Evolutionary conservation across 2,888 invertebrate species (phyloP).

Genomic region (Stictocephala bisonia): DNA sequence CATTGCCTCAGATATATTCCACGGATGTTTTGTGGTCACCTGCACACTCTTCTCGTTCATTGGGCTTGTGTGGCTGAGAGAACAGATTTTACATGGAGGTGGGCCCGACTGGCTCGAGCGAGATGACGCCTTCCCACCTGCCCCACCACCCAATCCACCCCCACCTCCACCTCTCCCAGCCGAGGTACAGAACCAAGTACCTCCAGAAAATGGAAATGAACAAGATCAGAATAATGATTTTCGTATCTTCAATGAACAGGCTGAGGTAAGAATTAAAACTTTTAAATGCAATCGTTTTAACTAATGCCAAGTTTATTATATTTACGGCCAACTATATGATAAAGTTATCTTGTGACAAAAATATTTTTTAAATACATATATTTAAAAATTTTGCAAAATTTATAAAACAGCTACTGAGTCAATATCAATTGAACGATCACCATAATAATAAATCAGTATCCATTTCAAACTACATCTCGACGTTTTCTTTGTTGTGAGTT

Average conservation of each 20-base stretch:
- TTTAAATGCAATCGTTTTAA: too few relatives aligned
- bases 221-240: neutral
- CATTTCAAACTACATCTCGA: too few relatives aligned
- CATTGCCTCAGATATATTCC: slow-evolving; percentile 92
- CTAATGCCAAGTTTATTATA: too few relatives aligned
- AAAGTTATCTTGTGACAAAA: too few relatives aligned
- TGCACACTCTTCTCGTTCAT: slow-evolving; percentile 97
- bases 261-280: slow-evolving; percentile 47
- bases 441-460: too few relatives aligned
- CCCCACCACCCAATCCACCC: slow-evolving; percentile 10
- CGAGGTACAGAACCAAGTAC: slow-evolving; percentile 38
- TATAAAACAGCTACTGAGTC: too few relatives aligned
- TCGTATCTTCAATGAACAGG: slow-evolving; percentile 20
- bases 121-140: slow-evolving; percentile 51
- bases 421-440: too few relatives aligned
- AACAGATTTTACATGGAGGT: slow-evolving; percentile 97
- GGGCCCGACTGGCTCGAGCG: slow-evolving; percentile 94
- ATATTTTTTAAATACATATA: too few relatives aligned
- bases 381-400: too few relatives aligned
- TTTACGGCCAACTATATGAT: too few relatives aligned
- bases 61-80: slow-evolving; percentile 95
- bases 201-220: slow-evolving; percentile 18
- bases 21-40: slow-evolving; percentile 96
- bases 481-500: too few relatives aligned
- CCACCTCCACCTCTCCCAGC: slow-evolving; percentile 61